These are phyloP conservation scores for Psix sp. DNA, from an alignment of 1,140 invertebrate genomes.

Conservation along the genomic window DNA sequence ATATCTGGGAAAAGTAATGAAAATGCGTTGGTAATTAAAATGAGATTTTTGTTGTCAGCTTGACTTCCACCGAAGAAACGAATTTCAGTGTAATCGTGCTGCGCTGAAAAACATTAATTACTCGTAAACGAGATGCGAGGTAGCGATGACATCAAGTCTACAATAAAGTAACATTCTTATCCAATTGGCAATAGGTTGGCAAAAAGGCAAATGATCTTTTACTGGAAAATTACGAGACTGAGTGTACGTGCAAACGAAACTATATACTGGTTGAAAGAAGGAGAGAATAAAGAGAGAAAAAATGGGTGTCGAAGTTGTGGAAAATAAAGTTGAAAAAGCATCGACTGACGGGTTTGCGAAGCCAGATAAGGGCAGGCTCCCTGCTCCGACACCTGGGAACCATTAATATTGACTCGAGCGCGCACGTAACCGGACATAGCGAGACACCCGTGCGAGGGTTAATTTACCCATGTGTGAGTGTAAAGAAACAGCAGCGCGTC, in stretches of 20 bases:
- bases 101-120: no score
- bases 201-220: constrained; percentile 30
- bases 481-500: neutral
- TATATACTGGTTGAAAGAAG: constrained; percentile 1
- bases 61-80: no score
- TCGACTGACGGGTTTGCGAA: constrained; percentile 33
- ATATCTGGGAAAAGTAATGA: no score
- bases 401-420: constrained; percentile 49
- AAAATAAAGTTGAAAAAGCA: constrained; percentile 34
- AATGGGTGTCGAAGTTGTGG: no score
- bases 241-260: no score
- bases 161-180: constrained; percentile 6
- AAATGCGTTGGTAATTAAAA: no score
- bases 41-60: no score
- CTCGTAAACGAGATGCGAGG: constrained; percentile 1
- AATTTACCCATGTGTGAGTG: constrained; percentile 23
- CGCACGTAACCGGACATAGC: constrained; percentile 42
- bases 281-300: constrained; percentile 12
- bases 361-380: constrained; percentile 48
- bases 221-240: no score
- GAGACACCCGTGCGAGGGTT: constrained; percentile 38
- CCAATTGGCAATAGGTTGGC: neutral
- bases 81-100: no score
- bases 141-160: neutral
- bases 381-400: constrained; percentile 48